Percentiles rank a stretch among this genome's conserved stretches.
These are phyloP conservation scores for Sitodiplosis mosellana DNA, from an alignment of 1,140 invertebrate genomes.

Conservation along the genomic window DNA sequence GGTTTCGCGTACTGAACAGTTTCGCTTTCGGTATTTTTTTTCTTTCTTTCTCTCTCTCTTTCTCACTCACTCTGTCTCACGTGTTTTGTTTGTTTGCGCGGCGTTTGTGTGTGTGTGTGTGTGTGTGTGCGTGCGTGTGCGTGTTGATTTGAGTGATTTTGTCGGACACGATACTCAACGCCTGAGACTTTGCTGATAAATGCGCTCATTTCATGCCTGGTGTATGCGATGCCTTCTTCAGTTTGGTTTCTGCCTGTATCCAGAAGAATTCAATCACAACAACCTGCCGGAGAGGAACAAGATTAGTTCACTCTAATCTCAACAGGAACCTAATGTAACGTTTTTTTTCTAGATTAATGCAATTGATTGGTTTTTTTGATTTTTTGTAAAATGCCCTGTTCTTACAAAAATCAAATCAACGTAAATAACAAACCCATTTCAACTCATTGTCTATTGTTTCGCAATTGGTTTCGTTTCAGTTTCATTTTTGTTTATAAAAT, in stretches of 20 bases:
- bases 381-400: neutral
- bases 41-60: too few relatives aligned
- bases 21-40: too few relatives aligned
- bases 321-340: constrained; percentile 15
- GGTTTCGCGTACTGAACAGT: too few relatives aligned
- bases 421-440: constrained; percentile 1
- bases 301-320: constrained; percentile 27
- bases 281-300: constrained; percentile 28
- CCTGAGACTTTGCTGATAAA: too few relatives aligned
- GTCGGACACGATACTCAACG: too few relatives aligned
- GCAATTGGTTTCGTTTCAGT: neutral
- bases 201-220: too few relatives aligned
- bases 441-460: neutral
- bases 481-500: neutral
- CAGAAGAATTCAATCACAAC: constrained; percentile 7
- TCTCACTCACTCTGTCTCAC: too few relatives aligned
- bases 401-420: neutral
- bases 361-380: neutral
- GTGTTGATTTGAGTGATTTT: too few relatives aligned
- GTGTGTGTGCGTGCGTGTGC: too few relatives aligned
- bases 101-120: too few relatives aligned
- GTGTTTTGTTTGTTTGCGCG: too few relatives aligned
- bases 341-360: neutral
- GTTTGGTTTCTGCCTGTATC: constrained; percentile 8
- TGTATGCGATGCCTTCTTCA: neutral